Conservation (phyloP, 2,113 vertebrate species). For the Syngnathus typhle region DNA sequence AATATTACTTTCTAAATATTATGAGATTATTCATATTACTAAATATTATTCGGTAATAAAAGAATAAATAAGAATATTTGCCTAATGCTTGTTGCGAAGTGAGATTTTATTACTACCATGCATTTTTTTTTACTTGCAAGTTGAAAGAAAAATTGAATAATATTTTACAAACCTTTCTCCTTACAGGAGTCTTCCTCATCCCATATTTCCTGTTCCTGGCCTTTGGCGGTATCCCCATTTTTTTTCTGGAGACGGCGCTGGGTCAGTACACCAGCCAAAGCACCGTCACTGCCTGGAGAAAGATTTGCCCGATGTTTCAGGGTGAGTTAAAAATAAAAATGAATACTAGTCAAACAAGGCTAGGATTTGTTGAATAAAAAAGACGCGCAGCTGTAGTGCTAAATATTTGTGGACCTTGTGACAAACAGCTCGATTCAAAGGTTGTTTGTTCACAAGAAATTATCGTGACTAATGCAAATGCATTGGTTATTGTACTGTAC, state of each 20-base stretch:
- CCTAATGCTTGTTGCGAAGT: too few relatives aligned
- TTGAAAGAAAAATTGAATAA: not conserved
- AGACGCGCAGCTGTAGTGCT: not conserved
- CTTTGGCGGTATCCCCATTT: slow-evolving; percentile 83
- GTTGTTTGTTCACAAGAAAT: not conserved
- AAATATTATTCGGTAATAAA: not conserved
- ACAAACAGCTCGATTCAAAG: not conserved
- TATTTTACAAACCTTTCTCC: not conserved
- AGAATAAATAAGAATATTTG: not conserved
- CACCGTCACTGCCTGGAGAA: slow-evolving; percentile 86
- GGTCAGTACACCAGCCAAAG: slow-evolving; percentile 91
- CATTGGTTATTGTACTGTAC: not conserved
- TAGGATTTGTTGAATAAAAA: not conserved
- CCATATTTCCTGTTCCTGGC: slow-evolving; percentile 88
- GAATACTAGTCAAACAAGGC: not conserved
- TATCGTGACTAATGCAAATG: not conserved
- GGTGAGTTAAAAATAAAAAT: slow-evolving; percentile 58
- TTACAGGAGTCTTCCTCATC: slow-evolving; percentile 84
- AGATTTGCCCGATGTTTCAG: slow-evolving; percentile 90
- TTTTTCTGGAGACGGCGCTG: slow-evolving; percentile 85
- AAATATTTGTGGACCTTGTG: not conserved
- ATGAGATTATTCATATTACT: too few relatives aligned
- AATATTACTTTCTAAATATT: too few relatives aligned
- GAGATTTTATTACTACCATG: not conserved
- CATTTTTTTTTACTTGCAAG: not conserved